These are phyloP conservation scores for Drosophila atripex DNA, from an alignment of 2,888 invertebrate genomes.

Conservation along the genomic window DNA sequence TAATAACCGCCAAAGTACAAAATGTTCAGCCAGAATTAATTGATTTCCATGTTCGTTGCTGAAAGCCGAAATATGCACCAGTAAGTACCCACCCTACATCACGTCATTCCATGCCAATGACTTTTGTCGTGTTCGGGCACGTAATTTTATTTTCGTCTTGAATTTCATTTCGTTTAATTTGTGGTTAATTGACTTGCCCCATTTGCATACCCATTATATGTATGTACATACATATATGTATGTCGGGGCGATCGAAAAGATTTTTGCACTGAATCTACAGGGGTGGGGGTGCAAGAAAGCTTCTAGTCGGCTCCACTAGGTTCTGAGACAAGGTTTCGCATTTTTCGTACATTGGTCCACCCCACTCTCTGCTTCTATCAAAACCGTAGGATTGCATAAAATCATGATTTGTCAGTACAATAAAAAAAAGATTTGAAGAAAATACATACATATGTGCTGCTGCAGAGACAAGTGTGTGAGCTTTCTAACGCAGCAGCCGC, in stretches of 20 bases:
- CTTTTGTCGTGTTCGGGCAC: conserved; percentile 23
- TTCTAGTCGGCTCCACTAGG: no score
- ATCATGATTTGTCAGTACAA: no score
- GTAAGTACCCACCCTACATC: conserved; percentile 32
- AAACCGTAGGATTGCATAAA: no score
- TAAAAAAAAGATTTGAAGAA: no score
- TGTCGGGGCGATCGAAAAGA: no score
- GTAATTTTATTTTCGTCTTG: conserved; percentile 32
- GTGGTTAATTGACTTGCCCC: conserved; percentile 22
- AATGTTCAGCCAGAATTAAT: conserved; percentile 26
- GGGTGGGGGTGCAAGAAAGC: no score
- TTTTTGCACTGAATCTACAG: no score
- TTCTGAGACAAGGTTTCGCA: no score
- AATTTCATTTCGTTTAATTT: conserved; percentile 28
- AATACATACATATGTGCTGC: neutral
- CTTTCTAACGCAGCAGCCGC: conserved; percentile 6
- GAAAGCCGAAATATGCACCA: conserved; percentile 39
- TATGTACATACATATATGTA: neutral
- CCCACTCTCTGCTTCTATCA: no score
- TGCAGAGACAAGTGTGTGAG: no score
- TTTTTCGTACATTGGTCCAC: no score
- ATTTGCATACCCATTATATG: conserved; percentile 17
- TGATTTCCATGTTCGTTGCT: conserved; percentile 31
- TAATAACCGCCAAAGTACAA: conserved; percentile 9
- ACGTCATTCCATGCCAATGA: conserved; percentile 22